Evolutionary conservation across 2,888 invertebrate species (phyloP).

Genomic region (Diarsia mendica): DNA sequence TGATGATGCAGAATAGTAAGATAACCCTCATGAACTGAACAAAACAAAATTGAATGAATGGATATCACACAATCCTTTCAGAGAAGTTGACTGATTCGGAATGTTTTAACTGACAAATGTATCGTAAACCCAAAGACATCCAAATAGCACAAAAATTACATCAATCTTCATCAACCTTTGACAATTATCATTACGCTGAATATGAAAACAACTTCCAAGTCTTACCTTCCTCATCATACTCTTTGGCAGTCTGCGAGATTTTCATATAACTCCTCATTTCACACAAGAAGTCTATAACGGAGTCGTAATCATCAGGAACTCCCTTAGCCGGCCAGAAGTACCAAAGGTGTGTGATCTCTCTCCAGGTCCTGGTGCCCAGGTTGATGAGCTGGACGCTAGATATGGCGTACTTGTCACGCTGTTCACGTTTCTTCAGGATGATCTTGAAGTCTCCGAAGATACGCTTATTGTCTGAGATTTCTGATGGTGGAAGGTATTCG

Average conservation of each 20-base stretch:
- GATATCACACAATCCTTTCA: not conserved
- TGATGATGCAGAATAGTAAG: not conserved
- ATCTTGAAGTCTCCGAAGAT: conserved; percentile 97
- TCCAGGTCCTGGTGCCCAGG: conserved; percentile 94
- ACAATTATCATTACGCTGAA: not conserved
- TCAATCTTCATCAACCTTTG: too few species aligned
- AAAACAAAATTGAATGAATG: not conserved
- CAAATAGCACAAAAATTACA: too few species aligned
- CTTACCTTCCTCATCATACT: conserved; percentile 88
- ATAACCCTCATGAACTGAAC: not conserved
- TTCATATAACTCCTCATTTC: conserved; percentile 93
- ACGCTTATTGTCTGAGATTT: conserved; percentile 96
- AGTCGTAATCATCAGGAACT: conserved; percentile 95
- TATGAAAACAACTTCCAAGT: not conserved
- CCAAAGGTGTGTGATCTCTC: conserved; percentile 98
- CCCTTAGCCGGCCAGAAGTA: conserved; percentile 98
- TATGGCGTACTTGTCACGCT: conserved; percentile 97
- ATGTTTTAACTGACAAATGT: too few species aligned
- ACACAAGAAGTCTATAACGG: conserved; percentile 96
- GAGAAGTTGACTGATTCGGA: too few species aligned
- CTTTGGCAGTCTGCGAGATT: conserved; percentile 87
- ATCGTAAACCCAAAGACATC: too few species aligned
- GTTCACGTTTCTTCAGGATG: conserved; percentile 96
- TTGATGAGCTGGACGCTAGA: conserved; percentile 96
- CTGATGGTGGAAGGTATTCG: conserved; percentile 97